Evolutionary conservation across 2,113 vertebrate species (phyloP).

Genomic region (Suncus etruscus): DNA sequence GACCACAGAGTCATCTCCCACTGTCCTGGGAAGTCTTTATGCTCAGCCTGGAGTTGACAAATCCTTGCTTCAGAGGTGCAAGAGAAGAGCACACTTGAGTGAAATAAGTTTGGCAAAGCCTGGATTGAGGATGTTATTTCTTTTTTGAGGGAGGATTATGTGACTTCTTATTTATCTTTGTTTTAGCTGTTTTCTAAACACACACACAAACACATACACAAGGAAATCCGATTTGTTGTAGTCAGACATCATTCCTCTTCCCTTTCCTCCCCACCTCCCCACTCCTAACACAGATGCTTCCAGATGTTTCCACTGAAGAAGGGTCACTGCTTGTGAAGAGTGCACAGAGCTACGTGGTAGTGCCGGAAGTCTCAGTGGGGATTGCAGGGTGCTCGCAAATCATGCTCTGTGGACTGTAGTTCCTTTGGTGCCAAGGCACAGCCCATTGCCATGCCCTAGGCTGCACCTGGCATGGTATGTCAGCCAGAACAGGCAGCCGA

Average conservation of each 20-base stretch:
- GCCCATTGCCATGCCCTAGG: not conserved
- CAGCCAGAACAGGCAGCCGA: constrained; percentile 50
- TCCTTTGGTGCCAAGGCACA: not conserved
- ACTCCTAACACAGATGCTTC: not conserved
- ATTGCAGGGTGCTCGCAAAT: not conserved
- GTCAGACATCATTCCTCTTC: constrained; percentile 52
- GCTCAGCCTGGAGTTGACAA: constrained; percentile 37
- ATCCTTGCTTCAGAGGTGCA: constrained; percentile 57
- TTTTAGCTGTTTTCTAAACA: constrained; percentile 50
- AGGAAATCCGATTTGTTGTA: constrained; percentile 43
- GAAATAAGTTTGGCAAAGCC: constrained; percentile 33
- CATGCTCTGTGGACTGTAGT: not conserved
- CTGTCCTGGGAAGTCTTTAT: constrained; percentile 58
- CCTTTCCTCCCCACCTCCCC: not conserved
- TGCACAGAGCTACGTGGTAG: not conserved
- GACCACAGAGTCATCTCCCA: too few species aligned
- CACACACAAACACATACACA: not conserved
- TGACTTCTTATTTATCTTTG: constrained; percentile 54
- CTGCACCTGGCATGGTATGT: not conserved
- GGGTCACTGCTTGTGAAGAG: constrained; percentile 8
- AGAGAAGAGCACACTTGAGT: constrained; percentile 26
- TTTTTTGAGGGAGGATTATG: constrained; percentile 32
- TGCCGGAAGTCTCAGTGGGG: not conserved
- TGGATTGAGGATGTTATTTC: constrained; percentile 48
- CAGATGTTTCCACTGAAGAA: not conserved